Conservation (phyloP, 1,140 invertebrate genomes). For the Bilobella aurantiaca region DNA sequence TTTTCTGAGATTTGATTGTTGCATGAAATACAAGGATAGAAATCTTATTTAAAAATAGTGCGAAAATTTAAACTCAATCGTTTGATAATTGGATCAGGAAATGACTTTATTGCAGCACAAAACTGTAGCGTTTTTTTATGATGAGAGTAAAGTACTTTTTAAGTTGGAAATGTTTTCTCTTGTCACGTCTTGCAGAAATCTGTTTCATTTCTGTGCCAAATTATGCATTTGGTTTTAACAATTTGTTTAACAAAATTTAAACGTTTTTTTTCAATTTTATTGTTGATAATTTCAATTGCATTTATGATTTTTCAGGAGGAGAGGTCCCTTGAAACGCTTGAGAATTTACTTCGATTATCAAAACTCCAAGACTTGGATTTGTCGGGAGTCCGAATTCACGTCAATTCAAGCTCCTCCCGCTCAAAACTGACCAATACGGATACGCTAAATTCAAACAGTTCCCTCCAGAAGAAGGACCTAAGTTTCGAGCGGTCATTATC, state of each 20-base stretch:
- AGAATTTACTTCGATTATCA: constrained; percentile 24
- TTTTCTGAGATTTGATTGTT: not conserved
- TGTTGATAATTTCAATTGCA: constrained; percentile 3
- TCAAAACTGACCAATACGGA: not conserved
- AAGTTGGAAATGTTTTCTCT: no score
- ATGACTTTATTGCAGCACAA: no score
- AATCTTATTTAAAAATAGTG: no score
- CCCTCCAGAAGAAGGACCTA: not conserved
- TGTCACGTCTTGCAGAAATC: no score
- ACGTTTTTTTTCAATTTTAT: not conserved
- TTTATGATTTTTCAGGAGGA: constrained; percentile 28
- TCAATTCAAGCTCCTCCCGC: constrained; percentile 21
- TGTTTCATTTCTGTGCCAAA: no score
- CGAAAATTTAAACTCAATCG: no score
- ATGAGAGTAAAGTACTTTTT: no score
- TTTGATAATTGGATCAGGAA: no score
- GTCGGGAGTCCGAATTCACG: constrained; percentile 28
- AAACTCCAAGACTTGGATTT: constrained; percentile 32
- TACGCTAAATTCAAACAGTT: not conserved
- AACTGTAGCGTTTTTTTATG: no score
- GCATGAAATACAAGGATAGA: no score
- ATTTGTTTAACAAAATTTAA: not conserved
- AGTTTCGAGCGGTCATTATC: not conserved
- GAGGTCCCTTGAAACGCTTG: constrained; percentile 26
- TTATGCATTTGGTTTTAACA: no score